Evolutionary conservation across 2,797 vertebrate species (phyloP).

Genomic region (Spondyliosoma cantharus): DNA sequence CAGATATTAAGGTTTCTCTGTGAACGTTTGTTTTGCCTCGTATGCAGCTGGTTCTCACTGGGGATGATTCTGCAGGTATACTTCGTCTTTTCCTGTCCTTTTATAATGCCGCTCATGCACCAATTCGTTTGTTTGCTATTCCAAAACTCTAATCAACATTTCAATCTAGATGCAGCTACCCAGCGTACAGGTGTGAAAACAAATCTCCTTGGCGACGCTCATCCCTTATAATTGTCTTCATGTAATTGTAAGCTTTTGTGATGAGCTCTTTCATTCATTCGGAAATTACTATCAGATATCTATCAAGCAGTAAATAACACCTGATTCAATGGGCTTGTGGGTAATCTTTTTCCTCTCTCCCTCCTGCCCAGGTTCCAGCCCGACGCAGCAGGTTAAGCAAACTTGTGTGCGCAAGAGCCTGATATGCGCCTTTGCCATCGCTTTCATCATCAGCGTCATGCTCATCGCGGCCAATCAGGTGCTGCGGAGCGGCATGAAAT

Average conservation of each 20-base stretch:
- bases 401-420: slow-evolving; percentile 97
- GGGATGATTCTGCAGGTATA: not conserved
- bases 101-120: slow-evolving; percentile 37
- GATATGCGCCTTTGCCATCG: slow-evolving; percentile 98
- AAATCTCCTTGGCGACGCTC: slow-evolving; percentile 31
- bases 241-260: slow-evolving; percentile 37
- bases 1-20: not conserved
- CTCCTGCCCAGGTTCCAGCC: slow-evolving; percentile 84
- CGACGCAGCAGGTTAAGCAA: slow-evolving; percentile 98
- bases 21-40: slow-evolving; percentile 5
- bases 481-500: slow-evolving; percentile 98
- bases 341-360: slow-evolving; percentile 8
- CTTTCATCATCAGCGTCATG: slow-evolving; percentile 99
- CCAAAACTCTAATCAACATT: slow-evolving; percentile 59
- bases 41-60: not conserved
- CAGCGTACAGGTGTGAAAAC: slow-evolving; percentile 61
- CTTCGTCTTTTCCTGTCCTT: not conserved
- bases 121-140: slow-evolving; percentile 53
- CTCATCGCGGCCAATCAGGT: slow-evolving; percentile 98
- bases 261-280: slow-evolving; percentile 57
- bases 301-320: slow-evolving; percentile 52
- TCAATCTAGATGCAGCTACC: slow-evolving; percentile 56
- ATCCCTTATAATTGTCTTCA: slow-evolving; percentile 52
- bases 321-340: slow-evolving; percentile 24
- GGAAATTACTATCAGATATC: slow-evolving; percentile 59